Conservation (phyloP, 2,113 vertebrate genomes). For the Lophotis ruficrista region DNA sequence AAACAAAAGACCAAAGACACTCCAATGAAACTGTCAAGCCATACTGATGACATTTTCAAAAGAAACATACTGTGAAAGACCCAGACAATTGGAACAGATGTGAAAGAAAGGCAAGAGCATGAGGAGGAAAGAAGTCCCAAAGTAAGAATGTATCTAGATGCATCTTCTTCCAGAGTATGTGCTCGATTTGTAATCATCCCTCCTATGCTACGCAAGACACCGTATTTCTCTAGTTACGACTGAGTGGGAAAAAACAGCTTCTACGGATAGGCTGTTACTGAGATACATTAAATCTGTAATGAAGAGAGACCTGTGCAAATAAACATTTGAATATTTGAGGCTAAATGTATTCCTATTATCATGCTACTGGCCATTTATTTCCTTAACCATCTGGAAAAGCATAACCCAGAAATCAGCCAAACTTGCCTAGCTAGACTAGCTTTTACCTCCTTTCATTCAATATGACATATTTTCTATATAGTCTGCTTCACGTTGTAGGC, state of each 20-base stretch:
- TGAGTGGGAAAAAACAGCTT: neutral
- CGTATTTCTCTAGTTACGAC: neutral
- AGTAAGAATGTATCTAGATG: neutral
- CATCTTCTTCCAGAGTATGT: neutral
- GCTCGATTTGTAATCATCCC: neutral
- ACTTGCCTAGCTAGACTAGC: neutral
- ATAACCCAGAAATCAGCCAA: neutral
- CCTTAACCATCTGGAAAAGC: neutral
- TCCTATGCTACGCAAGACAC: neutral
- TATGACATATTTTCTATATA: neutral
- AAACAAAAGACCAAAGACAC: neutral
- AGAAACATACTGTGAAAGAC: neutral
- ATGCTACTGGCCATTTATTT: neutral
- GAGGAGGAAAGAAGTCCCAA: neutral
- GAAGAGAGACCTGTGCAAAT: neutral
- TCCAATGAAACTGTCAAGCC: neutral
- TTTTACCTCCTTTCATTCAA: neutral
- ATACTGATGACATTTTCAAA: neutral
- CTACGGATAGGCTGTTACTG: neutral
- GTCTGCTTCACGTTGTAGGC: neutral
- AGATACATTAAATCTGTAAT: neutral
- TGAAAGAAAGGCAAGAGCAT: neutral
- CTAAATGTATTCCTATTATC: neutral
- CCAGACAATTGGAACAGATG: neutral
- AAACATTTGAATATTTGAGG: neutral